Evolutionary conservation across 2,113 vertebrate genomes (phyloP), one percentile per base, ranked within the genome.

Genomic region (Daphoenositta chrysoptera): DNA sequence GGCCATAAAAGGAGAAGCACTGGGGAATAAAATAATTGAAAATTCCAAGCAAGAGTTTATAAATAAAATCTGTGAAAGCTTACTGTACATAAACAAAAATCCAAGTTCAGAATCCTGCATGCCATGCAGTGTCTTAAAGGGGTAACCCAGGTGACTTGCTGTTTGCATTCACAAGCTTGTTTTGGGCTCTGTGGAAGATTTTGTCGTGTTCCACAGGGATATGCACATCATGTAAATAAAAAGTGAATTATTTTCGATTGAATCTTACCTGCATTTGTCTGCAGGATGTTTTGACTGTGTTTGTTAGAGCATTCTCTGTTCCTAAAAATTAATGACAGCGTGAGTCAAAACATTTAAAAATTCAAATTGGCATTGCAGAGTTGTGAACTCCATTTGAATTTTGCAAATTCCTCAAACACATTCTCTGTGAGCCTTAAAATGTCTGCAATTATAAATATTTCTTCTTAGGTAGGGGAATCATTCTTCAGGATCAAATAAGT

Each of bases 1-100:
- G 90, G 65, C 85, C 68, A 87, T 78, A 95, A 93, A 83, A 88
- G 78, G 60, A 95, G 87, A 90, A 50, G 42, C 50, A 33, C 39
- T 48, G 35, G 54, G 54, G 86, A 90, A 75, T 72, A 45, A 79
- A 83, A 76, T 50, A 83, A 89, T 48, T 80, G 63, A 93, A 93
- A 94, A 45, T 76, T 54, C 42, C 87, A 82, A 86, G 78, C 33
- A 65, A 45, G 45, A 61, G 21, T 72, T 94, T 85, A 83, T 94
- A 78, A 92, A 87, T 92, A 63, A 80, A 92, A 68, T 54, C 84
- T 90, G 72, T 78, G 65, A 69, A 63, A 84, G 40, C 69, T 75
- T 68, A 50, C 58, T 73, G 66, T 61, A 39, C 61, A 9, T 39
- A 88, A 90, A 48, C 24, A 65, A 45, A 87, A 94, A 28, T 72